These are phyloP conservation scores for Rutpela maculata DNA, from an alignment of 2,888 invertebrate genomes.

Conservation along the genomic window DNA sequence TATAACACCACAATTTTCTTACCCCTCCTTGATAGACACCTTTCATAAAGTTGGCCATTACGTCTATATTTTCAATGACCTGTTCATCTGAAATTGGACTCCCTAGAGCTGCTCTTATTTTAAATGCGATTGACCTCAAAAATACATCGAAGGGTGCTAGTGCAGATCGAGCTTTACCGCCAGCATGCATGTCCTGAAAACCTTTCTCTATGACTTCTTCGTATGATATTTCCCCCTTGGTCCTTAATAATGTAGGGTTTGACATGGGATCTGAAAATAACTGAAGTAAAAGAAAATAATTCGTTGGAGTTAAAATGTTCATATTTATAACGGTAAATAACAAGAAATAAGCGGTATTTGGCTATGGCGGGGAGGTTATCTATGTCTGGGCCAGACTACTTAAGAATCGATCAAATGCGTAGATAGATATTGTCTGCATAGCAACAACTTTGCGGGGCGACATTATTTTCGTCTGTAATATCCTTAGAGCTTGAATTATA, in stretches of 20 bases:
- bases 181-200: conserved; percentile 47
- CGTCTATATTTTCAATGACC: conserved; percentile 60
- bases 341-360: not conserved
- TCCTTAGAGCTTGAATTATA: no score
- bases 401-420: not conserved
- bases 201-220: conserved; percentile 60
- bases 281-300: conserved; percentile 35
- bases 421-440: not conserved
- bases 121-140: conserved; percentile 58
- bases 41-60: conserved; percentile 64
- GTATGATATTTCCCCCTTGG: conserved; percentile 48
- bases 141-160: conserved; percentile 61
- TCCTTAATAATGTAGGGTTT: conserved; percentile 57
- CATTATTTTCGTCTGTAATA: no score
- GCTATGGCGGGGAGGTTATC: not conserved
- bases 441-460: not conserved
- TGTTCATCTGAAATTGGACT: conserved; percentile 57
- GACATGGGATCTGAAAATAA: conserved; percentile 54
- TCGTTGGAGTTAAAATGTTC: not conserved
- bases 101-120: conserved; percentile 58
- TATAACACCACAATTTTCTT: conserved; percentile 44
- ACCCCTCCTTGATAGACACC: conserved; percentile 63
- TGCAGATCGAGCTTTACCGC: not conserved
- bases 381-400: not conserved
- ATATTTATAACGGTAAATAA: not conserved